Conservation (phyloP, 53 echinoderm and acorn worm genomes). For the Echinarachnius parma region DNA sequence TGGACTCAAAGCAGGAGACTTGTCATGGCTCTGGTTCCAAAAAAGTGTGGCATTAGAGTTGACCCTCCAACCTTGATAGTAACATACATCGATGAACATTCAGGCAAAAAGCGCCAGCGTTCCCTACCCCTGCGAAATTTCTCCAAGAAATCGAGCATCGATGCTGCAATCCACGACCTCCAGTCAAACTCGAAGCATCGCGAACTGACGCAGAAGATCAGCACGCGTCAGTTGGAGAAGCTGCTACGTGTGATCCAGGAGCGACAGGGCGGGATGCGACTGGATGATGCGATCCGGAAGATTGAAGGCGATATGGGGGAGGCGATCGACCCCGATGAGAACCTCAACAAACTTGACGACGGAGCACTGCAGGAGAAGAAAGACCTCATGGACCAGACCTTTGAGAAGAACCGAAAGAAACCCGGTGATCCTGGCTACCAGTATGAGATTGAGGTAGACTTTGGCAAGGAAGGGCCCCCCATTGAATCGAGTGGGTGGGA, state of each 20-base stretch:
- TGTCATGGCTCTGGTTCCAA: slow-evolving; percentile 75
- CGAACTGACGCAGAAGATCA: slow-evolving; percentile 72
- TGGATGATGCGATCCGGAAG: slow-evolving; percentile 73
- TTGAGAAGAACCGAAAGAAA: slow-evolving; percentile 85
- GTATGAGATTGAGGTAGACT: slow-evolving; percentile 92
- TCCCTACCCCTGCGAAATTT: slow-evolving; percentile 89
- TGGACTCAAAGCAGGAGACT: too few species aligned
- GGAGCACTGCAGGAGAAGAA: slow-evolving; percentile 68
- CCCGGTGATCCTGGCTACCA: slow-evolving; percentile 72
- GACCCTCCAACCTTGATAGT: slow-evolving; percentile 81
- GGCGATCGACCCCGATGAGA: slow-evolving; percentile 71
- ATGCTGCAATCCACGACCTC: slow-evolving; percentile 58
- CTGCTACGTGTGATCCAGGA: slow-evolving; percentile 78
- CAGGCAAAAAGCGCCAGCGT: slow-evolving; percentile 72
- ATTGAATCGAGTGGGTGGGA: slow-evolving; percentile 93
- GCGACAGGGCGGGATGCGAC: slow-evolving; percentile 56
- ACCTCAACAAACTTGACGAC: slow-evolving; percentile 83
- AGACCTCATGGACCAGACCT: slow-evolving; percentile 81
- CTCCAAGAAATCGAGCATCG: slow-evolving; percentile 68
- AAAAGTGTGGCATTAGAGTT: slow-evolving; percentile 80
- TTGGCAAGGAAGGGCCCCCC: slow-evolving; percentile 61
- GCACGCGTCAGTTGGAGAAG: slow-evolving; percentile 67
- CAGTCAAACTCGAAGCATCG: slow-evolving; percentile 80
- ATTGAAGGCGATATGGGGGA: slow-evolving; percentile 56
- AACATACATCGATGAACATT: slow-evolving; percentile 67